Conservation (phyloP, 1,140 invertebrate genomes). For the Aplysia californica region DNA sequence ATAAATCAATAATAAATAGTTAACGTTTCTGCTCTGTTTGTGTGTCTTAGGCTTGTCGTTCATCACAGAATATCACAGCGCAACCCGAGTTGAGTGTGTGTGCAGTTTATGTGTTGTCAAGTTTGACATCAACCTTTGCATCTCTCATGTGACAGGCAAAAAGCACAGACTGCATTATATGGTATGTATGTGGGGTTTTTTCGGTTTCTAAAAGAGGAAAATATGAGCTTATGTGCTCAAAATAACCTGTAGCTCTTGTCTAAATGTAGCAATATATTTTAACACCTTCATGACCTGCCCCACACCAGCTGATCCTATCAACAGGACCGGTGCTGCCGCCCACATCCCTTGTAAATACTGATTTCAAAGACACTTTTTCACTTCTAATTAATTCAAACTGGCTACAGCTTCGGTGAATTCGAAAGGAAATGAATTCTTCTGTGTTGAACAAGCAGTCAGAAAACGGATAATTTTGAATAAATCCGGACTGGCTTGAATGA, state of each 20-base stretch:
- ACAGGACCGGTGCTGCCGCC: too few relatives aligned
- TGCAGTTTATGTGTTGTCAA: slow-evolving; percentile 17
- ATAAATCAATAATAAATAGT: too few relatives aligned
- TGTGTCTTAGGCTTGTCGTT: slow-evolving; percentile 10
- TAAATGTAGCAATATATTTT: background rate
- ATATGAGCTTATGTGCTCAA: background rate
- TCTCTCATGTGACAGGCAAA: background rate
- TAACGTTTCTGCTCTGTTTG: too few relatives aligned
- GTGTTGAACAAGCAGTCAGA: background rate
- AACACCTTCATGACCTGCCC: background rate
- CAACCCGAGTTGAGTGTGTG: slow-evolving; percentile 3
- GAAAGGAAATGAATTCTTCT: background rate
- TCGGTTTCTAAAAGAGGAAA: background rate
- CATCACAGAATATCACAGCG: slow-evolving; percentile 15
- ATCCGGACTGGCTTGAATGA: too few relatives aligned
- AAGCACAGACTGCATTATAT: slow-evolving; percentile 18
- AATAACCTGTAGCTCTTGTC: background rate
- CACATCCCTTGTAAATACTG: too few relatives aligned
- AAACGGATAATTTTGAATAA: too few relatives aligned
- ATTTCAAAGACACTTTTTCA: background rate
- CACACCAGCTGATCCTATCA: too few relatives aligned
- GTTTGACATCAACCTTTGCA: slow-evolving; percentile 15
- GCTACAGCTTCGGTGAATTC: too few relatives aligned
- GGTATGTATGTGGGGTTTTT: background rate
- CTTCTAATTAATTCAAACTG: background rate